Conservation (phyloP, 2,888 invertebrate genomes). For the Allacma fusca region DNA sequence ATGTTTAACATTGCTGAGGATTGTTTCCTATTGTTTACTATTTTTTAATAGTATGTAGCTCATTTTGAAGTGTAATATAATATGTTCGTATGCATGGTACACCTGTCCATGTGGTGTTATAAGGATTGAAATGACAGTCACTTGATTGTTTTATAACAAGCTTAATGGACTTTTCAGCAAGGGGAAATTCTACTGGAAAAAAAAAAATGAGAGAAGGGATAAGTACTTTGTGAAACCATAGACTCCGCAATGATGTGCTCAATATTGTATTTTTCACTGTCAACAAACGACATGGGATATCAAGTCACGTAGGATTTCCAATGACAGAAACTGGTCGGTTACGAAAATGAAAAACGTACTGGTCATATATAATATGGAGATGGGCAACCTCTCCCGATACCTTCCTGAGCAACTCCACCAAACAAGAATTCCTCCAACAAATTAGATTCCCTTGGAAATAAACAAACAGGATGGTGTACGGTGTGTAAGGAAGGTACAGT, state of each 20-base stretch:
- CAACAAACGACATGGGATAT: conserved; percentile 40
- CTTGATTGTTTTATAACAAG: conserved; percentile 20
- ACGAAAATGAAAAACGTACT: conserved; percentile 19
- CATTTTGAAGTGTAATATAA: too few species aligned
- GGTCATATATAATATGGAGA: conserved; percentile 5
- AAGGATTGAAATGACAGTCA: conserved; percentile 21
- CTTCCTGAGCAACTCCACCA: too few species aligned
- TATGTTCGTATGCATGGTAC: too few species aligned
- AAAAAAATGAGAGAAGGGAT: neutral
- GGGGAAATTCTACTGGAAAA: neutral
- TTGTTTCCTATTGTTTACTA: too few species aligned
- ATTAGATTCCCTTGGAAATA: neutral
- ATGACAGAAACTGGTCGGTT: conserved; percentile 9
- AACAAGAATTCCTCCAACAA: neutral
- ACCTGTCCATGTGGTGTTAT: neutral
- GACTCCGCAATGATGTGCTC: conserved; percentile 29
- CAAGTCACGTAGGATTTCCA: conserved; percentile 37
- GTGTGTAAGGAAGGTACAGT: too few species aligned
- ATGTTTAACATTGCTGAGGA: too few species aligned
- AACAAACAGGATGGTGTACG: neutral
- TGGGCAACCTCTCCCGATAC: too few species aligned
- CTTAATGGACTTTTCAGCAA: conserved; percentile 7
- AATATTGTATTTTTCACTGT: conserved; percentile 39
- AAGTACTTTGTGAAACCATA: conserved; percentile 23
- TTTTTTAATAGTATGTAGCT: too few species aligned